Evolutionary conservation across 2,888 invertebrate species (phyloP).

Genomic region (Gandaritis pyraliata): DNA sequence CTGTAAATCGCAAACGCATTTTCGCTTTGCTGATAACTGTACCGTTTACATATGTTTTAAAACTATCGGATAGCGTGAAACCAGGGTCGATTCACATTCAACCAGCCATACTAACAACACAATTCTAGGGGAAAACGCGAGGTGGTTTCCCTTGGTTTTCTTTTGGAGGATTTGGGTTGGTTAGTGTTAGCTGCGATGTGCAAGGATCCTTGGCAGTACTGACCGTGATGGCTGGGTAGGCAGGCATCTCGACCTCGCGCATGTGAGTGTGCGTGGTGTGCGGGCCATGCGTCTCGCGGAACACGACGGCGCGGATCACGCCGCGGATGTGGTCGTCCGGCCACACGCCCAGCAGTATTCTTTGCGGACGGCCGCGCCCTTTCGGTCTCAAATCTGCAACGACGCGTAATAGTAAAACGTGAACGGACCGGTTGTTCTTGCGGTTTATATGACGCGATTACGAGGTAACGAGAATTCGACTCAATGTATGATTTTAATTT

Average conservation of each 20-base stretch:
- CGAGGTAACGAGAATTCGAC: not conserved
- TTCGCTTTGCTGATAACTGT: slow-evolving; percentile 56
- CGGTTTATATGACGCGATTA: not conserved
- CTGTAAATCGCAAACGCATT: slow-evolving; percentile 47
- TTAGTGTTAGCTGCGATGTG: not conserved
- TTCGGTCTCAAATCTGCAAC: slow-evolving; percentile 93
- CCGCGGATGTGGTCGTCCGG: slow-evolving; percentile 97
- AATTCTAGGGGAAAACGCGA: not conserved
- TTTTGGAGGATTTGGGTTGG: too few relatives aligned
- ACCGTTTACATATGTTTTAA: not conserved
- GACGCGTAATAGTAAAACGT: slow-evolving; percentile 79
- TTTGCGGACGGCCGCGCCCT: slow-evolving; percentile 95
- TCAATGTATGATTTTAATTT: slow-evolving; percentile 22
- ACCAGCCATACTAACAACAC: not conserved
- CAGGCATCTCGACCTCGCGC: slow-evolving; percentile 87
- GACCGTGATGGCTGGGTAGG: slow-evolving; percentile 78
- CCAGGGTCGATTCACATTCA: slow-evolving; percentile 7
- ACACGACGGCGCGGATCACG: slow-evolving; percentile 95
- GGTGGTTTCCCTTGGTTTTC: not conserved
- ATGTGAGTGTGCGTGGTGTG: slow-evolving; percentile 89
- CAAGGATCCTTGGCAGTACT: slow-evolving; percentile 49
- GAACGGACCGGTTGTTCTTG: slow-evolving; percentile 48
- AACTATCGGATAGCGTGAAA: slow-evolving; percentile 1
- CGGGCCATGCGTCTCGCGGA: slow-evolving; percentile 90
- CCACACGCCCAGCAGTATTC: slow-evolving; percentile 96